phyloP scores from a whole-genome alignment of 2,113 vertebrate species.

The Percina caprodes region DNA sequence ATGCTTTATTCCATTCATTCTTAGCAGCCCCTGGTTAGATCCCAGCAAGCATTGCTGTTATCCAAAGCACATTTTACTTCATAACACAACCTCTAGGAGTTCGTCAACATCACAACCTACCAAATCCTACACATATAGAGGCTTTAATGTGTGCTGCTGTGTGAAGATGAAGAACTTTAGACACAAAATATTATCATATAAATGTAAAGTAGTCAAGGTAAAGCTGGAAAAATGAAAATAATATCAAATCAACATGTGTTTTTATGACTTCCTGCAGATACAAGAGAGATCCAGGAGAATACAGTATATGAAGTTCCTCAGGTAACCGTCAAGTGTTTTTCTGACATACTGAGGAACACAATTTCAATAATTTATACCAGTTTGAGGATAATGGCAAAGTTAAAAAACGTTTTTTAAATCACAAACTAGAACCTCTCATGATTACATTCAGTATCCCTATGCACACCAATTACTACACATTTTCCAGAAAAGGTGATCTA shows the following conservation, averaged over 20 bases:
- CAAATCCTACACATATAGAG: not conserved
- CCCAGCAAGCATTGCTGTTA: not conserved
- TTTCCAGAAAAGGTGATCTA: not conserved
- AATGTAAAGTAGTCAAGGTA: not conserved
- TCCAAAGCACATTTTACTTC: not conserved
- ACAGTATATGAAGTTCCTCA: not conserved
- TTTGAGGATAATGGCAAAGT: not conserved
- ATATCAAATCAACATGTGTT: not conserved
- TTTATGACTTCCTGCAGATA: constrained; percentile 29
- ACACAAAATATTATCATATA: not conserved
- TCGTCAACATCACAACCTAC: not conserved
- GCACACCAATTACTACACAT: not conserved
- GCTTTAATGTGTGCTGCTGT: not conserved
- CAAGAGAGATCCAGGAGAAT: accelerated
- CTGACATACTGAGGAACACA: too few relatives aligned
- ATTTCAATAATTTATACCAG: too few relatives aligned
- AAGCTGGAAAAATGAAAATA: not conserved
- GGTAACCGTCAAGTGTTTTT: constrained; percentile 5
- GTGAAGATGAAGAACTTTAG: not conserved
- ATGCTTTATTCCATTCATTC: not conserved
- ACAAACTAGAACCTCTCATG: not conserved
- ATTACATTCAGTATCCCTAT: not conserved
- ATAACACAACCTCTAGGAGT: not conserved
- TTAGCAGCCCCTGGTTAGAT: too few relatives aligned
- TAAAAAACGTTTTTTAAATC: not conserved